Conservation (phyloP, 2,797 vertebrate genomes). For the Myotis findleyi region DNA sequence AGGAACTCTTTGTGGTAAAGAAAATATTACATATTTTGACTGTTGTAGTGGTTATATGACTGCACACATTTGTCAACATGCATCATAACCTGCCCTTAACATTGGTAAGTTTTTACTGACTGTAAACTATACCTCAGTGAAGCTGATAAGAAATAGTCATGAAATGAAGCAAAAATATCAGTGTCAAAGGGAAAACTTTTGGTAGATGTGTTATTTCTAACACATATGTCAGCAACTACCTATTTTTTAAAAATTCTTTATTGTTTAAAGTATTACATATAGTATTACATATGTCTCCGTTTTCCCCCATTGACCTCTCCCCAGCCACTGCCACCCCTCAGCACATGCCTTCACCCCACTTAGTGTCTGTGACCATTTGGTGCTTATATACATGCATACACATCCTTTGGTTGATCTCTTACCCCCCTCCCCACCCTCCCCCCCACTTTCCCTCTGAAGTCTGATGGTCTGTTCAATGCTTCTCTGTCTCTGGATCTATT, state of each 20-base stretch:
- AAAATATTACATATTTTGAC: neutral
- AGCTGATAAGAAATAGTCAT: neutral
- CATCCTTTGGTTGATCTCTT: too few species aligned
- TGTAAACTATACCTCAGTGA: neutral
- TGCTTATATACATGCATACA: too few species aligned
- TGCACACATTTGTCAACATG: neutral
- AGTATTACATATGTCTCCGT: too few species aligned
- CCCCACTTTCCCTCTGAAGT: too few species aligned
- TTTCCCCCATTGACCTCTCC: too few species aligned
- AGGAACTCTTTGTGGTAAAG: neutral
- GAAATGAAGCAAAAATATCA: neutral
- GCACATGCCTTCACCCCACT: too few species aligned
- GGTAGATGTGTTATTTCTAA: neutral
- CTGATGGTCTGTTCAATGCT: too few species aligned
- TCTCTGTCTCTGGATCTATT: too few species aligned
- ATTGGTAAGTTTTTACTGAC: neutral
- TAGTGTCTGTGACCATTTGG: too few species aligned
- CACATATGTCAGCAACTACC: neutral
- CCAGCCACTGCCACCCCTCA: too few species aligned
- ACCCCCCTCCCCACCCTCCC: too few species aligned
- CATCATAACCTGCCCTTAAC: neutral
- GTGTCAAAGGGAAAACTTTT: neutral
- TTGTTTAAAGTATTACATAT: too few species aligned
- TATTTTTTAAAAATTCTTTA: slow-evolving; percentile 13
- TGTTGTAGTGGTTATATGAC: neutral